Evolutionary conservation across 2,797 vertebrate genomes (phyloP).

Genomic region (Catostomus latipinnis): DNA sequence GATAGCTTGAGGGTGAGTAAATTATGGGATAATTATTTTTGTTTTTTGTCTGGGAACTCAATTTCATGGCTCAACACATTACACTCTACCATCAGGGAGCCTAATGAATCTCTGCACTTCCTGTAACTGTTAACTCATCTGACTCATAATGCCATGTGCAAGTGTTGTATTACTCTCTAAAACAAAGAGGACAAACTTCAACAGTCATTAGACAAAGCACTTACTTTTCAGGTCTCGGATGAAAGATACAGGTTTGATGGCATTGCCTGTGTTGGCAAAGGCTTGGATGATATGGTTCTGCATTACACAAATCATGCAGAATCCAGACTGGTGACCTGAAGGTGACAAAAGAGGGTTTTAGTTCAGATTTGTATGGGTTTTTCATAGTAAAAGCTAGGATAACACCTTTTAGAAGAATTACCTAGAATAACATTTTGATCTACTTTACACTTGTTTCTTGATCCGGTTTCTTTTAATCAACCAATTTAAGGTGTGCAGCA

Average conservation of each 20-base stretch:
- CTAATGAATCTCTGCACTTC: conserved; percentile 21
- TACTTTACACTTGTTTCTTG: no score
- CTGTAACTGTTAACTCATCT: conserved; percentile 20
- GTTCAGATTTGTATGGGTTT: no score
- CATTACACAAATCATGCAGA: conserved; percentile 98
- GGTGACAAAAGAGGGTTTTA: conserved; percentile 34
- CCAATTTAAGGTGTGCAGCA: no score
- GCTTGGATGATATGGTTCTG: conserved; percentile 94
- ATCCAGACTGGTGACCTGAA: conserved; percentile 90
- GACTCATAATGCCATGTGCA: background rate
- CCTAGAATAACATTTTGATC: no score
- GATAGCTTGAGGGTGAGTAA: no score
- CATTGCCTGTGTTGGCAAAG: conserved; percentile 93
- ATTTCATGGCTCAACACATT: conserved; percentile 38
- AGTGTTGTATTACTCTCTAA: background rate
- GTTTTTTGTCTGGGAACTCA: background rate
- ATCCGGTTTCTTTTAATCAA: no score
- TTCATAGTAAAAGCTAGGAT: no score
- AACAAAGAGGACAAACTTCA: no score
- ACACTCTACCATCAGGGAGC: conserved; percentile 20
- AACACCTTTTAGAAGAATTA: no score
- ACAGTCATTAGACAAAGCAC: conserved; percentile 47
- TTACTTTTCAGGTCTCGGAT: conserved; percentile 96
- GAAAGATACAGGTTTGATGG: conserved; percentile 94
- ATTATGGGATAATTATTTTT: no score